Evolutionary conservation across 2,888 invertebrate species (phyloP).

Genomic region (Luffia ferchaultella): DNA sequence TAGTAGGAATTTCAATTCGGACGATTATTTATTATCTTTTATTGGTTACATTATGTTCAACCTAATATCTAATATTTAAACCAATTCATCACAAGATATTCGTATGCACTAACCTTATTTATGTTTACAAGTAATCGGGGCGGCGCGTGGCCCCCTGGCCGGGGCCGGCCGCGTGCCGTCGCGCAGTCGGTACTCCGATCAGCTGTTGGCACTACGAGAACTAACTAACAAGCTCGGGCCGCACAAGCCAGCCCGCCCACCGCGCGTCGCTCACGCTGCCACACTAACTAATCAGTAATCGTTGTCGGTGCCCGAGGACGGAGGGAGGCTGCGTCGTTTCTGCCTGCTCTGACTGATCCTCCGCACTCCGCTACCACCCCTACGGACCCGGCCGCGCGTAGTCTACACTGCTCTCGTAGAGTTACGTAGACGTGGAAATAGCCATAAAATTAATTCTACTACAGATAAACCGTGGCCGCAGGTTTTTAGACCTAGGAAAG

Average conservation of each 20-base stretch:
- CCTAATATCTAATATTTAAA: no score
- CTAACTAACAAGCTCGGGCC: constrained; percentile 37
- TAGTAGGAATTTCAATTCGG: no score
- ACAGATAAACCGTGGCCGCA: constrained; percentile 1
- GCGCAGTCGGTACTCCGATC: constrained; percentile 20
- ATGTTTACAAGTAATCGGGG: no score
- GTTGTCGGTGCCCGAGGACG: constrained; percentile 42
- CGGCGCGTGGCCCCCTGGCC: no score
- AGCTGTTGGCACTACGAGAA: no score
- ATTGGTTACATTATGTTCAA: no score
- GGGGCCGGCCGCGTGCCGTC: no score
- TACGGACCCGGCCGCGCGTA: constrained; percentile 11
- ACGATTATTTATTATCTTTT: no score
- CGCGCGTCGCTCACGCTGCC: constrained; percentile 51
- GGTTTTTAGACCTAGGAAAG: constrained; percentile 1
- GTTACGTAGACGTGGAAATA: not conserved
- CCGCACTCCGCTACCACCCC: constrained; percentile 20
- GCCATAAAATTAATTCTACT: not conserved
- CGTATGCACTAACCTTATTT: no score
- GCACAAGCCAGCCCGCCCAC: constrained; percentile 41
- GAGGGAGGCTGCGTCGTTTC: constrained; percentile 60
- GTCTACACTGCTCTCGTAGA: not conserved
- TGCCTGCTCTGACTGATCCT: constrained; percentile 22
- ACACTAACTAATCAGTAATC: constrained; percentile 69
- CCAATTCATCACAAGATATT: no score